Evolutionary conservation across 2,888 invertebrate genomes (phyloP).

Genomic region (Conus canariensis): DNA sequence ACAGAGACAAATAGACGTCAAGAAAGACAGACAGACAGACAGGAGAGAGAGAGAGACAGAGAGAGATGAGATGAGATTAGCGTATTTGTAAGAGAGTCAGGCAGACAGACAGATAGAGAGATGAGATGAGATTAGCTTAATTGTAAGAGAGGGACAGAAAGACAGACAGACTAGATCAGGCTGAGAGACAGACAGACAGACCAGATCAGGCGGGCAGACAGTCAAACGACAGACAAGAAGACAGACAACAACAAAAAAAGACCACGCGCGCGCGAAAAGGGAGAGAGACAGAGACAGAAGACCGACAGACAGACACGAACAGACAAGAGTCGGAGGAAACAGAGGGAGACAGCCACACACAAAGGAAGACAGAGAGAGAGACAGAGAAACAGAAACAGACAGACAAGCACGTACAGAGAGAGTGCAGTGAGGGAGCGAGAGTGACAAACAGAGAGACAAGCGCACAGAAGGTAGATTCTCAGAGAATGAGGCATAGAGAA

Average conservation of each 20-base stretch:
- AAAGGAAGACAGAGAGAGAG: no score
- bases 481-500: no score
- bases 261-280: background rate
- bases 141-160: no score
- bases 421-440: background rate
- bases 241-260: background rate
- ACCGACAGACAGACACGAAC: background rate
- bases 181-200: background rate
- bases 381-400: background rate
- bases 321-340: background rate
- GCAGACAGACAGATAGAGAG: no score
- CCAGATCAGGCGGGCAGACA: background rate
- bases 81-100: no score
- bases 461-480: background rate
- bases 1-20: no score
- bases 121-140: no score
- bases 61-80: no score
- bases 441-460: background rate
- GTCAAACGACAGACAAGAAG: background rate
- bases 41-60: no score
- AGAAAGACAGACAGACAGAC: no score
- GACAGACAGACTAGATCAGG: no score
- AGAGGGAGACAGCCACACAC: background rate
- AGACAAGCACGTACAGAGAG: no score
- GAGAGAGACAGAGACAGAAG: background rate